These are phyloP conservation scores for Barnardius zonarius DNA, from an alignment of 2,113 vertebrate genomes.

Conservation along the genomic window DNA sequence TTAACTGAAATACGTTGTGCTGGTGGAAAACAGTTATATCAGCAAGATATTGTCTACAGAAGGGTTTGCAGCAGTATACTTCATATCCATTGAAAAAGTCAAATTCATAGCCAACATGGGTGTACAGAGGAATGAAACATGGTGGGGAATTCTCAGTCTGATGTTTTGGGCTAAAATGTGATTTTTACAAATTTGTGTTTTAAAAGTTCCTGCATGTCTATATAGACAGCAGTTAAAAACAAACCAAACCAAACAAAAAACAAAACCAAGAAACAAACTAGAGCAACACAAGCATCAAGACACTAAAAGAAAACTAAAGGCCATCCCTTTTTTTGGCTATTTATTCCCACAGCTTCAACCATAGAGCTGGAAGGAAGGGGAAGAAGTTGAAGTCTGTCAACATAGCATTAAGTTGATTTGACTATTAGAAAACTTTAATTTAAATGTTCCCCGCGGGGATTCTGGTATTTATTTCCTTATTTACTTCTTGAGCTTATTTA, in stretches of 20 bases:
- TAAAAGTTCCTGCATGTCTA: not conserved
- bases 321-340: not conserved
- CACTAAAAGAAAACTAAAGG: not conserved
- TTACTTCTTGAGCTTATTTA: constrained; percentile 51
- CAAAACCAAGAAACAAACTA: not conserved
- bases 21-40: constrained; percentile 28
- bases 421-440: constrained; percentile 50
- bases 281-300: not conserved
- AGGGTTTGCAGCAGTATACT: not conserved
- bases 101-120: not conserved
- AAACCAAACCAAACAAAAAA: not conserved
- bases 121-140: accelerated
- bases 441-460: not conserved
- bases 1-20: constrained; percentile 41
- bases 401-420: constrained; percentile 19
- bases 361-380: not conserved
- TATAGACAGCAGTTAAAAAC: not conserved
- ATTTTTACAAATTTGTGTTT: not conserved
- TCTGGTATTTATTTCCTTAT: constrained; percentile 46
- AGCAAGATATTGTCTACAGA: constrained; percentile 38
- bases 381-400: constrained; percentile 11
- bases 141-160: not conserved
- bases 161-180: not conserved
- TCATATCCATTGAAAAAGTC: not conserved
- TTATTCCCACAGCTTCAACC: not conserved